Conservation (phyloP, 2,797 vertebrate genomes). For the Xenopus petersii region DNA sequence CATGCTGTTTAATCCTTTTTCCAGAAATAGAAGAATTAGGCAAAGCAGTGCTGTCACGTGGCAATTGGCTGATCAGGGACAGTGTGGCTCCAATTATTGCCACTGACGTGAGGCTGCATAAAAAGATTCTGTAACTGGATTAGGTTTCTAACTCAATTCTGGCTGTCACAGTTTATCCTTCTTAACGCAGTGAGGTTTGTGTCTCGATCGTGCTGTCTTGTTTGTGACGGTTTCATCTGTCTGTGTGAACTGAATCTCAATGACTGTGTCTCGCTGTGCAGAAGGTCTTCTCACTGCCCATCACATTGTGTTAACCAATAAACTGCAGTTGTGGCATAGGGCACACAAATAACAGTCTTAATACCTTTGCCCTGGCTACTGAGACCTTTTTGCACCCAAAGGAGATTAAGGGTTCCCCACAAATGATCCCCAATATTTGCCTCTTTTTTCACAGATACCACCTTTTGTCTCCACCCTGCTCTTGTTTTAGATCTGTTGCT, state of each 20-base stretch:
- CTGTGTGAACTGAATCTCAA: conserved; percentile 35
- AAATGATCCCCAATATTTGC: not conserved
- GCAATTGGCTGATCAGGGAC: conserved; percentile 28
- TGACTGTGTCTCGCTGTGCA: conserved; percentile 5
- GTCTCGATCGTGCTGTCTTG: conserved; percentile 45
- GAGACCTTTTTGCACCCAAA: not conserved
- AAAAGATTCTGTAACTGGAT: conserved; percentile 57
- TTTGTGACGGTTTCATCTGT: conserved; percentile 32
- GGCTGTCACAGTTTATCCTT: conserved; percentile 52
- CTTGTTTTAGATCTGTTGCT: not conserved
- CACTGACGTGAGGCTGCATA: conserved; percentile 50
- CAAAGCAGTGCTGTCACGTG: conserved; percentile 32
- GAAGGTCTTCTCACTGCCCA: conserved; percentile 8
- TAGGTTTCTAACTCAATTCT: conserved; percentile 49
- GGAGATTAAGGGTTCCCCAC: not conserved
- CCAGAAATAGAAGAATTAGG: conserved; percentile 8
- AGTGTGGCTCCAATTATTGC: conserved; percentile 53
- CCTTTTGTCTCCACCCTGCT: not conserved
- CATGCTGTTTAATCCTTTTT: not conserved
- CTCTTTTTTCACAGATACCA: not conserved
- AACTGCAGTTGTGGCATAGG: too few species aligned
- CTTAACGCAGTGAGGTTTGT: conserved; percentile 51
- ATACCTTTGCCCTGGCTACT: not conserved
- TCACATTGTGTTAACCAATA: conserved; percentile 7
- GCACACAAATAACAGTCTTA: not conserved